A percentile compares a stretch with the other conserved stretches of the same genome.
These are phyloP conservation scores for Dinothrombium tinctorium DNA, from an alignment of 1,140 invertebrate species.

Conservation along the genomic window DNA sequence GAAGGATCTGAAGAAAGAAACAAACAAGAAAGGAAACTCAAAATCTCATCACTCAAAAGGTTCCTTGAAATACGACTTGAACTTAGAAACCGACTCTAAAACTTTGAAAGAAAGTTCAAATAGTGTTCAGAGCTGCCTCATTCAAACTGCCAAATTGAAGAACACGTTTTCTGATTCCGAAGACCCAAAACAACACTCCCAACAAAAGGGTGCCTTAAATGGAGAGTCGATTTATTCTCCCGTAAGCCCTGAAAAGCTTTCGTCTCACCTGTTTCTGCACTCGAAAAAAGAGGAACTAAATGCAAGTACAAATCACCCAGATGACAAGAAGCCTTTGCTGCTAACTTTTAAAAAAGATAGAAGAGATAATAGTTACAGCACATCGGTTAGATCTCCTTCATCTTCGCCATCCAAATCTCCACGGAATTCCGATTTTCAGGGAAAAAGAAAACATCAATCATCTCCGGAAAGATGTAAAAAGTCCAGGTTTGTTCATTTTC, in stretches of 20 bases:
- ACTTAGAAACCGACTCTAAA: conserved; percentile 2
- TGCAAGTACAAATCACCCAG: neutral
- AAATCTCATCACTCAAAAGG: conserved; percentile 1
- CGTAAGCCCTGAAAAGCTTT: neutral
- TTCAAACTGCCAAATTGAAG: neutral
- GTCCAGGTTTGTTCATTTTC: too few relatives aligned
- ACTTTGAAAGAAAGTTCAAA: neutral
- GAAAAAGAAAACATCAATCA: too few relatives aligned
- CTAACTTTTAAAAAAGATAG: conserved; percentile 6
- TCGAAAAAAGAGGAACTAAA: conserved; percentile 1
- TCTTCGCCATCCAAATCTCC: neutral
- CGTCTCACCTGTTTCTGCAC: neutral
- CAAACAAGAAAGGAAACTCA: conserved; percentile 1
- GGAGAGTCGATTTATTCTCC: neutral
- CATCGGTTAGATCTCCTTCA: neutral
- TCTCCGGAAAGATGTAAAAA: too few relatives aligned
- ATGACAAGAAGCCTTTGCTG: conserved; percentile 4
- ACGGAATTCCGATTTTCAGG: too few relatives aligned
- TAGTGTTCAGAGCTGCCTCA: neutral
- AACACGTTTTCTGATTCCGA: neutral
- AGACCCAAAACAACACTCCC: neutral
- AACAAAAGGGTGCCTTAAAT: neutral
- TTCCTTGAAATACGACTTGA: too few relatives aligned
- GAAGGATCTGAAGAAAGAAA: conserved; percentile 26
- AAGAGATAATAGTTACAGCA: conserved; percentile 3